phyloP scores from a whole-genome alignment of 2,888 invertebrate genomes.

The Meta bourneti region DNA sequence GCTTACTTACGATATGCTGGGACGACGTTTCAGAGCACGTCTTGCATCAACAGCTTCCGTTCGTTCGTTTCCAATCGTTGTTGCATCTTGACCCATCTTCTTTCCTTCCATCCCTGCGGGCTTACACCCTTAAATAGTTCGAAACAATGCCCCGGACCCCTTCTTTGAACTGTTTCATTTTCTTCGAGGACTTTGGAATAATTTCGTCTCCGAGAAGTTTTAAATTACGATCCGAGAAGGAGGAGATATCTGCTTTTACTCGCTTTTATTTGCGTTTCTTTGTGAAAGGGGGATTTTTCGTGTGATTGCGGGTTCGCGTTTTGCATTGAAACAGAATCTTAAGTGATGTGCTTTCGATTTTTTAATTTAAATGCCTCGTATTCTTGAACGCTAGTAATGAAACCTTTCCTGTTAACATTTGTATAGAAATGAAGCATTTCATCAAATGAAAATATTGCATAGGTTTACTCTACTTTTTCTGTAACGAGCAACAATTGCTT shows the following conservation, averaged over 20 bases:
- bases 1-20: conserved; percentile 42
- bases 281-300: not conserved
- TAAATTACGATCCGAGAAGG: not conserved
- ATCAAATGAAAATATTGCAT: no score
- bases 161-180: not conserved
- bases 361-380: not conserved
- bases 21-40: conserved; percentile 26
- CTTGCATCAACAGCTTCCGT: conserved; percentile 39
- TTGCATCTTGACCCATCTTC: not conserved
- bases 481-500: no score
- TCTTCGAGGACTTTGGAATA: not conserved
- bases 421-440: no score
- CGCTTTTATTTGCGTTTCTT: not conserved
- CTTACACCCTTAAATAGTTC: not conserved
- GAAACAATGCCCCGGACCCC: not conserved
- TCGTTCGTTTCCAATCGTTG: conserved; percentile 32
- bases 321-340: not conserved
- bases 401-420: not conserved
- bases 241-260: not conserved
- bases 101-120: not conserved
- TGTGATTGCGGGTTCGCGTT: not conserved
- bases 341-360: not conserved
- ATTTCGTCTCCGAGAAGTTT: not conserved
- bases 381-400: not conserved
- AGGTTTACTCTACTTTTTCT: no score